Percentiles rank a stretch among this genome's conserved stretches.
Evolutionary conservation across 2,797 vertebrate species (phyloP).

Genomic region (Dryobates pubescens): DNA sequence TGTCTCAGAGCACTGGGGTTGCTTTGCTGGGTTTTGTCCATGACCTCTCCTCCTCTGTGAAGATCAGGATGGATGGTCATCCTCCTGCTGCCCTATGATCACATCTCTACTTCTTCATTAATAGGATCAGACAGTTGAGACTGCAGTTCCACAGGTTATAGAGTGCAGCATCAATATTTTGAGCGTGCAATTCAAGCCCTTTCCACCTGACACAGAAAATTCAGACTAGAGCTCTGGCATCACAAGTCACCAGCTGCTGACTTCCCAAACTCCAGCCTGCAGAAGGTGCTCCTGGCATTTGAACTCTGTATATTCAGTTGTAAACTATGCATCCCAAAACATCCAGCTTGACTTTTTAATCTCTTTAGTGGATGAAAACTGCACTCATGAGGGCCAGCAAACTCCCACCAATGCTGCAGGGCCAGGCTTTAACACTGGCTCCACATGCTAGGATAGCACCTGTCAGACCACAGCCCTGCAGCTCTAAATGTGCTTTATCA

Average conservation of each 20-base stretch:
- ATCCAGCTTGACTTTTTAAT: background rate
- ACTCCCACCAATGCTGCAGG: background rate
- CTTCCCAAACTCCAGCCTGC: background rate
- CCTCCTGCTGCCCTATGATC: background rate
- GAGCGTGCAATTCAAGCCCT: background rate
- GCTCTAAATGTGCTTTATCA: background rate
- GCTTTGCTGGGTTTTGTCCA: background rate
- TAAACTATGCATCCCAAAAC: background rate
- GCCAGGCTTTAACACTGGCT: background rate
- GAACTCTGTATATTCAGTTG: background rate
- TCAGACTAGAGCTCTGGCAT: background rate
- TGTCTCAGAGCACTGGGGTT: background rate
- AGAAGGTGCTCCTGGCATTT: background rate
- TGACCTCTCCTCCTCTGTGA: background rate
- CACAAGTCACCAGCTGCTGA: background rate
- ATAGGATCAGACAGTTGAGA: background rate
- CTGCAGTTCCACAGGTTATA: background rate
- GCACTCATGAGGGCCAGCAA: background rate
- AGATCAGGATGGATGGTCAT: background rate
- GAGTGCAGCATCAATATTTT: background rate
- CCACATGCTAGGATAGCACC: accelerated
- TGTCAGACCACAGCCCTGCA: background rate
- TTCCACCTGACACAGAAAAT: background rate
- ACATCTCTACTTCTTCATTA: background rate
- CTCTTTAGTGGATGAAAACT: background rate